Conservation (phyloP, 2,888 invertebrate genomes). For the Microctonus aethiopoides region DNA sequence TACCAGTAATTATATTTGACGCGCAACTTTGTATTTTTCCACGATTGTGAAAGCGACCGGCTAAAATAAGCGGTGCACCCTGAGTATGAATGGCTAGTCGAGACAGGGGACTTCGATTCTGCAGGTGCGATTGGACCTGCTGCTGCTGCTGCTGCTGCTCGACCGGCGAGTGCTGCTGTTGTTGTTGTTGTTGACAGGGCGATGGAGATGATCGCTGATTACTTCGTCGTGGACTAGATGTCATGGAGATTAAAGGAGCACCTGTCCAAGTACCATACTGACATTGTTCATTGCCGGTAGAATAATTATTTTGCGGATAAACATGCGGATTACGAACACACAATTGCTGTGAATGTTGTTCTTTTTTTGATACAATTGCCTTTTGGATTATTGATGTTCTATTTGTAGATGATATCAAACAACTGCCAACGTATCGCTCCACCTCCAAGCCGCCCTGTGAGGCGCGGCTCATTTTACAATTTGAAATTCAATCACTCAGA, state of each 20-base stretch:
- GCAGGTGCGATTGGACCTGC: slow-evolving; percentile 48
- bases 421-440: slow-evolving; percentile 75
- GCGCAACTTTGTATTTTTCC: slow-evolving; percentile 64
- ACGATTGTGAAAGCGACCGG: slow-evolving; percentile 73
- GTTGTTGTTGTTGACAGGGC: slow-evolving; percentile 45
- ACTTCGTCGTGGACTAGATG: slow-evolving; percentile 71
- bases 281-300: slow-evolving; percentile 47
- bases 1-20: slow-evolving; percentile 36
- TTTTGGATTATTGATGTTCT: slow-evolving; percentile 45
- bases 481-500: slow-evolving; percentile 62
- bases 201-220: slow-evolving; percentile 57
- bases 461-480: slow-evolving; percentile 80
- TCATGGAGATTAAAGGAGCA: slow-evolving; percentile 84
- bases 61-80: slow-evolving; percentile 84
- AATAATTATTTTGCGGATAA: slow-evolving; percentile 41
- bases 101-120: slow-evolving; percentile 72
- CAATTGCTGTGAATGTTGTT: slow-evolving; percentile 35
- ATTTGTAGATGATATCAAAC: slow-evolving; percentile 69
- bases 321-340: slow-evolving; percentile 38
- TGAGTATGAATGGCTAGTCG: slow-evolving; percentile 85
- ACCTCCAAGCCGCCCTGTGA: slow-evolving; percentile 72
- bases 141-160: slow-evolving; percentile 45
- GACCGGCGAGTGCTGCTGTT: slow-evolving; percentile 42
- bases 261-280: slow-evolving; percentile 79
- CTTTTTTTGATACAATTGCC: slow-evolving; percentile 36